These are phyloP conservation scores for Hipposideros armiger DNA, from an alignment of 2,113 vertebrate genomes.

Conservation along the genomic window DNA sequence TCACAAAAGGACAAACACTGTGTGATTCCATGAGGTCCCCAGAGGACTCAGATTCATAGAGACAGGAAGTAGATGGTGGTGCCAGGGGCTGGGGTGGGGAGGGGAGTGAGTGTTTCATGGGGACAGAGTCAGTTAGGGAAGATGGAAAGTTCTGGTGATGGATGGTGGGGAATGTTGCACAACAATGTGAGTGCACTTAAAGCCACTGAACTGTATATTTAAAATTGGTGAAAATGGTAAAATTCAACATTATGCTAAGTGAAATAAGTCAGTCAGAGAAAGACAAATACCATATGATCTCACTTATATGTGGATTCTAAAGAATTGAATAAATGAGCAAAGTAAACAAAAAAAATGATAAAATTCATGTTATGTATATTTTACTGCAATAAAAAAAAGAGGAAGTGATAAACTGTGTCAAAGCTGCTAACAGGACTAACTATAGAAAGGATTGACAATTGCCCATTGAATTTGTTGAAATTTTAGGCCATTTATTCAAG, in stretches of 20 bases:
- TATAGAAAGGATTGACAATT: not conserved
- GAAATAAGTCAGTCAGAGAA: no score
- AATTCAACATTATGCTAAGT: not conserved
- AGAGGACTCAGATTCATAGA: no score
- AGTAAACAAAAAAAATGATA: not conserved
- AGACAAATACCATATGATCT: no score
- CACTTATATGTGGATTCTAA: no score
- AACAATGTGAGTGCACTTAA: not conserved
- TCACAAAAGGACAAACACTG: no score
- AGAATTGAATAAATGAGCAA: no score
- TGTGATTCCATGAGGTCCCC: no score
- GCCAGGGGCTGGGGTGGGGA: no score
- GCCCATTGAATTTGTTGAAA: not conserved
- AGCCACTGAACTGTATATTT: not conserved
- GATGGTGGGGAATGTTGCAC: not conserved
- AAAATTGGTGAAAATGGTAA: not conserved
- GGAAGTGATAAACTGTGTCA: not conserved
- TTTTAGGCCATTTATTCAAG: not conserved
- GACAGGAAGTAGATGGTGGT: no score
- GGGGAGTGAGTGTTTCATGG: not conserved
- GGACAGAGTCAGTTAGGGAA: not conserved
- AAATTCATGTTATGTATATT: not conserved
- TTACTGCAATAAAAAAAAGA: not conserved
- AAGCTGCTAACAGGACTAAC: not conserved
- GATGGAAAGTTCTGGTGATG: not conserved